These are phyloP conservation scores for Asteroscopus sphinx DNA, from an alignment of 2,888 invertebrate species.

Conservation along the genomic window DNA sequence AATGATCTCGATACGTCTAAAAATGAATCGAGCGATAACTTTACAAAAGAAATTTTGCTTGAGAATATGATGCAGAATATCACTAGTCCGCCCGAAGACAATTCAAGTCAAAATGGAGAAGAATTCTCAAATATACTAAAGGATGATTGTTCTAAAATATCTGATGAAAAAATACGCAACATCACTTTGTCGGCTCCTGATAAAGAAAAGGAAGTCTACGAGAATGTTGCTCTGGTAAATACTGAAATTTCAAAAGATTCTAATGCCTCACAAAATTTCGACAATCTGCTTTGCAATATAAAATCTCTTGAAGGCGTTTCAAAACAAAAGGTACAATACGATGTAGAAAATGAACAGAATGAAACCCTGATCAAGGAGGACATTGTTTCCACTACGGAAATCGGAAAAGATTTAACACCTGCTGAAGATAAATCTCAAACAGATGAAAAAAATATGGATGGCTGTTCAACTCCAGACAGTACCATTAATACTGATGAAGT, in stretches of 20 bases:
- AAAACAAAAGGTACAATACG: slow-evolving; percentile 1
- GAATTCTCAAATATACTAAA: slow-evolving; percentile 58
- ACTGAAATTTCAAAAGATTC: slow-evolving; percentile 2
- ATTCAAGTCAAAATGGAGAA: slow-evolving; percentile 57
- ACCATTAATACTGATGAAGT: slow-evolving; percentile 69
- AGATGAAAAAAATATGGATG: slow-evolving; percentile 45
- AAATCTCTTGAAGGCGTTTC: slow-evolving; percentile 8
- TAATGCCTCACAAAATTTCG: slow-evolving; percentile 3
- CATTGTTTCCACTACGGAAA: slow-evolving; percentile 74
- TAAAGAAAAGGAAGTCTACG: slow-evolving; percentile 9
- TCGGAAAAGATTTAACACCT: slow-evolving; percentile 31
- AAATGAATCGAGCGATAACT: slow-evolving; percentile 62
- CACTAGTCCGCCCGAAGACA: slow-evolving; percentile 59
- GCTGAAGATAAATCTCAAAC: slow-evolving; percentile 34
- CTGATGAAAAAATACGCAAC: neutral
- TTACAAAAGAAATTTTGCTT: slow-evolving; percentile 70
- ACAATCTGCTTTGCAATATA: slow-evolving; percentile 4
- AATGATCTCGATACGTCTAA: slow-evolving; percentile 72
- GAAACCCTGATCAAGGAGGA: slow-evolving; percentile 57
- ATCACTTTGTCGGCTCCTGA: neutral
- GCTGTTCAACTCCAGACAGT: slow-evolving; percentile 76
- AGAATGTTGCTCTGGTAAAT: neutral
- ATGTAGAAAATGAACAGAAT: neutral
- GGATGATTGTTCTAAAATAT: slow-evolving; percentile 30
- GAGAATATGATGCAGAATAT: slow-evolving; percentile 73